Evolutionary conservation across 2,113 vertebrate species (phyloP), one percentile per base, ranked within the genome.

Genomic region (Natator depressus): DNA sequence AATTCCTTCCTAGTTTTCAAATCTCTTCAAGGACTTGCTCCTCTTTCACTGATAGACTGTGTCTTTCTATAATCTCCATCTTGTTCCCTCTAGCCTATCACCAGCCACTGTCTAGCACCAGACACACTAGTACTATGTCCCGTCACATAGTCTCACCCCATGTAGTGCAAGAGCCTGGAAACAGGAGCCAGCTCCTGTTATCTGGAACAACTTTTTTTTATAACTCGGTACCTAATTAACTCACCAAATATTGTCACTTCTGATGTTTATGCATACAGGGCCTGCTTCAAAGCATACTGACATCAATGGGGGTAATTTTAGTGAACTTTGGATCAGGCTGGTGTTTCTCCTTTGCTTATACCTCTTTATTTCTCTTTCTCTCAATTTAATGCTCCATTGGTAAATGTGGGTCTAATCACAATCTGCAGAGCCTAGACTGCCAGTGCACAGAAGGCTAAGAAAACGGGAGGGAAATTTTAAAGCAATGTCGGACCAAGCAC

Each of bases 101-200:
- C 94, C 96, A 97, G 94, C 96, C 95, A 96, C 95, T 97, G 88
- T 96, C 96, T 97, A 65, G 6, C 13, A 65, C 6, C 31, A 65
- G 59, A 65, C 29, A 65, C 31, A 7, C 59, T 35, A 65, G 59
- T 35, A 35, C 31, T 35, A 65, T 35, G 92, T 97, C 31, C 94
- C 88, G 94, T 94, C 96, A 97, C 96, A 96, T 96, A 97, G 93
- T 97, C 93, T 89, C 87, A 91, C 88, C 83, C 96, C 92, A 88
- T 93, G 93, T 95, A 31, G 7, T 79, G 25, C 81, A 83, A 38
- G 14, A 75, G 69, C 38, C 69, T 75, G 31, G 42, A 42, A 42
- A 42, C 42, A 42, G 42, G 42, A 42, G 42, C 42, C 59, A 65
- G 14, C 31, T 65, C 5, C 29, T 35, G 31, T 16, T 65, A 35